A percentile compares a stretch with the other conserved stretches of the same genome.
Conservation (phyloP, 1,140 invertebrate species). For the Tigriopus japonicus region DNA sequence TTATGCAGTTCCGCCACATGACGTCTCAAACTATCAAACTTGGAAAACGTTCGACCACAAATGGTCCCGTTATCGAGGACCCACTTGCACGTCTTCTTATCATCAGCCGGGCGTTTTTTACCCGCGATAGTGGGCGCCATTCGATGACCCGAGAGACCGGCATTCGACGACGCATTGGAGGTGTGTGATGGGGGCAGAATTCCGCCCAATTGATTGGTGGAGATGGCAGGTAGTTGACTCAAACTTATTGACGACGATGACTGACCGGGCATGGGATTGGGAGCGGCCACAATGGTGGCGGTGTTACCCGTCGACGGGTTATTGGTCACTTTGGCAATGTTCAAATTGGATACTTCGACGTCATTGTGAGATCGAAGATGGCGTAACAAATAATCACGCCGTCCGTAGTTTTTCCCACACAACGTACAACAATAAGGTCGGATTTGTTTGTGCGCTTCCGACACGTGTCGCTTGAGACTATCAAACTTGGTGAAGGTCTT, state of each 20-base stretch:
- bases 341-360: not conserved
- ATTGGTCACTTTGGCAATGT: too few species aligned
- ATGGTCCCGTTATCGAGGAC: constrained; percentile 8
- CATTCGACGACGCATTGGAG: not conserved
- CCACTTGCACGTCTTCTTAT: constrained; percentile 9
- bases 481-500: constrained; percentile 12
- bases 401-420: constrained; percentile 9
- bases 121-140: not conserved
- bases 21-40: constrained; percentile 1
- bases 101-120: not conserved
- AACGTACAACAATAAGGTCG: constrained; percentile 4
- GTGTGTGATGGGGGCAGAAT: too few species aligned
- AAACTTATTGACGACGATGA: too few species aligned
- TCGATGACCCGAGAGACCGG: not conserved
- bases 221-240: too few species aligned
- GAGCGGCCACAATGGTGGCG: too few species aligned
- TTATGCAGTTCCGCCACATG: constrained; percentile 10
- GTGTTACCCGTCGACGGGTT: too few species aligned
- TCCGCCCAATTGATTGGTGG: too few species aligned
- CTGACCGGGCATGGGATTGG: too few species aligned
- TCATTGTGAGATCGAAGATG: constrained; percentile 8
- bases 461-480: constrained; percentile 8
- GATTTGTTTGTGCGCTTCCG: constrained; percentile 5
- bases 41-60: constrained; percentile 6
- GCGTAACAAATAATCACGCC: constrained; percentile 6